Base-by-base conservation (phyloP, 2,888 invertebrate species). In the Bellardia bayeri region DNA sequence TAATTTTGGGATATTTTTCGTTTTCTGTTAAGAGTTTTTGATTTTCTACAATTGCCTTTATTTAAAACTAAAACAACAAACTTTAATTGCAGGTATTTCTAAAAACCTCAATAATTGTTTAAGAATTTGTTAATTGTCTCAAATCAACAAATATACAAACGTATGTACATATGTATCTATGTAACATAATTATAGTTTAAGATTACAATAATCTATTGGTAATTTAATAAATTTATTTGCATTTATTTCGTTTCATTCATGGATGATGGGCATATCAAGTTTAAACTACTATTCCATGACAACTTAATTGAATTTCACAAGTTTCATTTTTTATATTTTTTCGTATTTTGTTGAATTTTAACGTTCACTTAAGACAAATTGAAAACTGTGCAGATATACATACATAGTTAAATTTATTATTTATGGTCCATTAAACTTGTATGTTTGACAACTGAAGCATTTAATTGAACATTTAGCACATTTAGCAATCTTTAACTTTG, bases 381-480 rank as follows among this genome's bases (percentile, higher is more conserved):
- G 68, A 58, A 61, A 23, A 56, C 3, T 56, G 16, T 56, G 16
- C 5, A 54, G 54, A 63, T 16, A 30, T 13, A 42, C 23, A 23
- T 23, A 23, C 23, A 23, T 23, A 23, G 9, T 13, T 30, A 23
- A 75, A 30, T 45, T 64, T 61, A 71, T 63, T 51, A 49, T 75
- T 83, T 78, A 78, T 68, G 81, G 66, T 78, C 66, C 81, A 78
- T 51, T 84, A 56, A 37, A 61, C 33, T 87, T 68, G 33, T 37
- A 1, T 64, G n/a, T 49, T 71, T 64, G 66, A 49, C 58, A 79
- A 81, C 4, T 72, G 71, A 87, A 81, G 71, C 84, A 63, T 81
- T 72, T 63, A 81, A 76, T 72, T 84, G 76, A 76, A 80, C 45
- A 81, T 78, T 87, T 84, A 81, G 64, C 72, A 75, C 30, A 75